Conservation (phyloP, 2,888 invertebrate genomes). For the Cheilosia vernalis region DNA sequence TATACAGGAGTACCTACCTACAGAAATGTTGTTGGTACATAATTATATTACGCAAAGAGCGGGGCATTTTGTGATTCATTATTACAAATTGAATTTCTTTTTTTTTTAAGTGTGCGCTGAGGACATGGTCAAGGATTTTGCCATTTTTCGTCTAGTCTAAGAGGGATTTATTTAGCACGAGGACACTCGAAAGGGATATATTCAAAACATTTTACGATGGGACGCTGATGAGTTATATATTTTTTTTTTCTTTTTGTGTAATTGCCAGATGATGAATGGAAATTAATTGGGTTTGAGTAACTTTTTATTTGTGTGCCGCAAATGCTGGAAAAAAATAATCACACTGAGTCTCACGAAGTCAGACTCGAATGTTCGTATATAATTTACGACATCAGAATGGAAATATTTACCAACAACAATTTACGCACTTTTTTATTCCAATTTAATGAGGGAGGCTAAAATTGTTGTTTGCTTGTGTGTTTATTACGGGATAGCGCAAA, state of each 20-base stretch:
- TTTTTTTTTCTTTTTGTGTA: constrained; percentile 19
- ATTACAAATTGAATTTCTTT: constrained; percentile 39
- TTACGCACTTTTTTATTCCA: no score
- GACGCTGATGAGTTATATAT: constrained; percentile 43
- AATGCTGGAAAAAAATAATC: no score
- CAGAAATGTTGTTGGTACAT: constrained; percentile 61
- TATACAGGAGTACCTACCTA: constrained; percentile 57
- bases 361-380: no score
- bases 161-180: constrained; percentile 34
- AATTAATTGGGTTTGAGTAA: constrained; percentile 45
- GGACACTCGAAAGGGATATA: background rate
- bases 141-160: background rate
- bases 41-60: constrained; percentile 60
- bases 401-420: no score
- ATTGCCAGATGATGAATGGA: constrained; percentile 57
- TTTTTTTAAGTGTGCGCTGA: background rate
- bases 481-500: no score
- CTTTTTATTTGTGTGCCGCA: background rate
- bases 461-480: no score
- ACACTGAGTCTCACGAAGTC: no score
- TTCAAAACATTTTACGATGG: constrained; percentile 34
- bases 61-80: constrained; percentile 26
- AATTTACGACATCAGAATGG: no score
- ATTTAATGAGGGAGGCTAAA: no score
- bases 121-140: constrained; percentile 59